These are phyloP conservation scores for Odocoileus virginianus DNA, from an alignment of 2,113 vertebrate genomes.

Conservation along the genomic window DNA sequence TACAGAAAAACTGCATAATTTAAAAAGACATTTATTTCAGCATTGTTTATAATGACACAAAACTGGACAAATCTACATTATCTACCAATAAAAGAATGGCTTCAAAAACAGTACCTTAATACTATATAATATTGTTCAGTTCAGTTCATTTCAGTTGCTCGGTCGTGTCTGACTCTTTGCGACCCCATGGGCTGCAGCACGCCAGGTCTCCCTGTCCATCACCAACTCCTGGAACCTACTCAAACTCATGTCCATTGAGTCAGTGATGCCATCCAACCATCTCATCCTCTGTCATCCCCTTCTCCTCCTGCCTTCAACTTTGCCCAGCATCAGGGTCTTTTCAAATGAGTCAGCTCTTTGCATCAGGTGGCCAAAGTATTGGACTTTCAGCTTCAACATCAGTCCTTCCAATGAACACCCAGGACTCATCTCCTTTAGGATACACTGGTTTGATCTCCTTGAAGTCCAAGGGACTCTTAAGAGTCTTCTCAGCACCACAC, in stretches of 20 bases:
- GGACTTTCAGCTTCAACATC: neutral
- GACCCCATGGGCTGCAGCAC: neutral
- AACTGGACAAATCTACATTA: neutral
- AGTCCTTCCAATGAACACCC: neutral
- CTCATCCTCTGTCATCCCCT: neutral
- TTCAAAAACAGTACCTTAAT: neutral
- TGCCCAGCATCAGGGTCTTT: neutral
- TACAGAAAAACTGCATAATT: neutral
- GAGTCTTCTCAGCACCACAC: neutral
- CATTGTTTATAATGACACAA: slow-evolving; percentile 1
- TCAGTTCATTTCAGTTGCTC: neutral
- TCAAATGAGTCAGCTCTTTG: neutral
- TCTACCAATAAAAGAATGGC: neutral
- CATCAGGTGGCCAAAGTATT: neutral
- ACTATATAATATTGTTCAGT: neutral
- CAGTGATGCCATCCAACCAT: neutral
- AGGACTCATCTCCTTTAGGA: neutral
- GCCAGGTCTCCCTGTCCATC: neutral
- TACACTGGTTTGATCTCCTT: neutral
- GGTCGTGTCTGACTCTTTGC: neutral
- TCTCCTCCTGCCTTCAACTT: neutral
- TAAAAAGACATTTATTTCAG: neutral
- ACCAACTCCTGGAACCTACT: neutral
- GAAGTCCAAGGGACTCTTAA: neutral
- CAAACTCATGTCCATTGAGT: neutral